Conservation (phyloP, 2,113 vertebrate species). For the Pseudonaja textilis region DNA sequence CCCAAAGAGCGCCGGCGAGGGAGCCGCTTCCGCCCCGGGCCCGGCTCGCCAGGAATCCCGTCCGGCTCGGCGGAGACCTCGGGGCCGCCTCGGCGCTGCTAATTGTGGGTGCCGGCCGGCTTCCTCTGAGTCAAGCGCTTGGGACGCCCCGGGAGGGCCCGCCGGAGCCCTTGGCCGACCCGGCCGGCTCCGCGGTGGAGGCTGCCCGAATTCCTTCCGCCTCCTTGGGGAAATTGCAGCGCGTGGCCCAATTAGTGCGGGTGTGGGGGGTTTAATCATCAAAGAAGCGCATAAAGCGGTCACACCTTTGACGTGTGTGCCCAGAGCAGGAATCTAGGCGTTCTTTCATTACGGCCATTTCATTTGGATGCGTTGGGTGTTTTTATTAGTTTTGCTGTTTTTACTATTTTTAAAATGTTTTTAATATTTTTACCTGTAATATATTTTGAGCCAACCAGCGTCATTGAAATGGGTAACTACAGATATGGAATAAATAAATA, state of each 20-base stretch:
- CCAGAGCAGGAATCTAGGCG: neutral
- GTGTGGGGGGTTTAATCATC: neutral
- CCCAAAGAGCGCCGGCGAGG: neutral
- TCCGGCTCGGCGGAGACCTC: neutral
- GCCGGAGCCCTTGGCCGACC: neutral
- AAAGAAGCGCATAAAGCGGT: neutral
- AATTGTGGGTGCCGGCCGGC: neutral
- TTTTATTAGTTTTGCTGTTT: too few species aligned
- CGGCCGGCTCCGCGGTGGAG: too few species aligned
- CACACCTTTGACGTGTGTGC: neutral
- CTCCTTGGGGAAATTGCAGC: neutral
- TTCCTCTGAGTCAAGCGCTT: neutral
- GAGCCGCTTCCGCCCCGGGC: neutral
- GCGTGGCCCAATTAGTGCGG: neutral
- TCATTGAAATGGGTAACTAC: neutral
- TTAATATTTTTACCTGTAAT: neutral
- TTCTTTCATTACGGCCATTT: neutral
- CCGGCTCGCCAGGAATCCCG: neutral
- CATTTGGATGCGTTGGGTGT: neutral
- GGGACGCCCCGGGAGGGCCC: too few species aligned
- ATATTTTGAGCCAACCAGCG: neutral
- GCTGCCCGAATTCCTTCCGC: neutral
- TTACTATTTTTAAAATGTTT: too few species aligned
- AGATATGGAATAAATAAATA: neutral
- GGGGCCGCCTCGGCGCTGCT: neutral